phyloP scores from a whole-genome alignment of 2,888 invertebrate genomes.

The Agrilus mali region DNA sequence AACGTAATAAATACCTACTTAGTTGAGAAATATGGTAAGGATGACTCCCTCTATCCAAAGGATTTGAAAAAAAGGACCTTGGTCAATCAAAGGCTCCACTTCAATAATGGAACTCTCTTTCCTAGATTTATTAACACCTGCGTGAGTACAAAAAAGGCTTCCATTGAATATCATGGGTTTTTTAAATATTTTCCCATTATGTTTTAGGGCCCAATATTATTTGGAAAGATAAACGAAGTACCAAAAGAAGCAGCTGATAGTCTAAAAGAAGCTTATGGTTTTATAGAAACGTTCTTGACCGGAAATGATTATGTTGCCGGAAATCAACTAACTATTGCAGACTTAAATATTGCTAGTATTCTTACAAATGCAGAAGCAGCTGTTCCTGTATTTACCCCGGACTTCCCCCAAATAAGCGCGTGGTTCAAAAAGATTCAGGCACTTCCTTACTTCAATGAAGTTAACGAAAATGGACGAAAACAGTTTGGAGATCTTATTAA shows the following conservation, averaged over 20 bases:
- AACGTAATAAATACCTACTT: conserved; percentile 53
- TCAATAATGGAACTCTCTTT: conserved; percentile 29
- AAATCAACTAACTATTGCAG: conserved; percentile 24
- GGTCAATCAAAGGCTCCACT: conserved; percentile 42
- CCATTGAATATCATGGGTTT: too few species aligned
- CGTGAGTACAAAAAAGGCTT: conserved; percentile 27
- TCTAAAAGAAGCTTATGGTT: conserved; percentile 30
- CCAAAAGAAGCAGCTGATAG: conserved; percentile 13
- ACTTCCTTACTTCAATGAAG: conserved; percentile 18
- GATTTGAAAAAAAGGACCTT: conserved; percentile 37
- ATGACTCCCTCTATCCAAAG: conserved; percentile 42
- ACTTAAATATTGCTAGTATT: conserved; percentile 16
- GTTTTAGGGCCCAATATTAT: too few species aligned
- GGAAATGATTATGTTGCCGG: conserved; percentile 37
- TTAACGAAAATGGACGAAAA: conserved; percentile 4
- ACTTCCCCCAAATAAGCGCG: conserved; percentile 11
- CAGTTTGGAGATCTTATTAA: background rate
- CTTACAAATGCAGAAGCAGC: conserved; percentile 12
- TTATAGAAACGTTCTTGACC: conserved; percentile 35
- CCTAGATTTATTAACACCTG: conserved; percentile 27
- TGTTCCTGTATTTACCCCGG: conserved; percentile 11
- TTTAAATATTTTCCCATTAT: too few species aligned
- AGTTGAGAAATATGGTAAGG: conserved; percentile 42
- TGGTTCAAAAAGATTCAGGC: conserved; percentile 25
- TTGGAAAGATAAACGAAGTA: too few species aligned